Base-by-base conservation (phyloP, 37 sponge, comb jelly and placozoan genomes). In the Ianthella basta region DNA sequence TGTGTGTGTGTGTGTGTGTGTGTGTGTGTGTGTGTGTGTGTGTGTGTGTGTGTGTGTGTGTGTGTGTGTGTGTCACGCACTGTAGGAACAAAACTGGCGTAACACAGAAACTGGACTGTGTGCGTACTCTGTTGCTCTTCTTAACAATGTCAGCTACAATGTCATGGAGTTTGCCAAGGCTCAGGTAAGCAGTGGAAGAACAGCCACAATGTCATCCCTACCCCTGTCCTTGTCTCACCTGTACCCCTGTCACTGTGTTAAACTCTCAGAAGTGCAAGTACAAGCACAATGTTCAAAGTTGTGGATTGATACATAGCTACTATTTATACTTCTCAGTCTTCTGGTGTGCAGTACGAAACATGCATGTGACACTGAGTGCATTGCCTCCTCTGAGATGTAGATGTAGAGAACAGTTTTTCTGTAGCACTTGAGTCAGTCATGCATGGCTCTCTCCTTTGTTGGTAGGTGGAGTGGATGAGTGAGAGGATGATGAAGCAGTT, bases 391-490 rank as follows among this genome's bases (percentile, higher is more conserved):
- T n/a, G n/a, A n/a, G n/a, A n/a, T n/a, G n/a, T n/a, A n/a, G n/a
- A n/a, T n/a, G n/a, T n/a, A n/a, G n/a, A n/a, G n/a, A n/a, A n/a
- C n/a, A n/a, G n/a, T n/a, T n/a, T n/a, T n/a, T n/a, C n/a, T n/a
- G 69, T 68, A 34, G 69, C 34, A 34, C 1, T 16, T 68, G 3
- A 2, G 2, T 25, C 16, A 19, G 35, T 19, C 23, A 23, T 80
- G 29, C 29, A 27, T 80, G 33, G 68, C 29, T 23, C 54, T 68
- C 34, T 44, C 54, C 34, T 27, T 21, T 80, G 60, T 56, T 59
- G 39, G 21, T 70, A 94, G 97, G 94, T 99, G 68, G 99, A 99
- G 83, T 99, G 99, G 99, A 99, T 99, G 99, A 93, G 97, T 72
- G 99, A 99, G 34, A 96, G 93, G 65, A 92, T 99, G 39, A 90